Evolutionary conservation across 2,888 invertebrate genomes (phyloP).

Genomic region (Perizoma flavofasciatum): DNA sequence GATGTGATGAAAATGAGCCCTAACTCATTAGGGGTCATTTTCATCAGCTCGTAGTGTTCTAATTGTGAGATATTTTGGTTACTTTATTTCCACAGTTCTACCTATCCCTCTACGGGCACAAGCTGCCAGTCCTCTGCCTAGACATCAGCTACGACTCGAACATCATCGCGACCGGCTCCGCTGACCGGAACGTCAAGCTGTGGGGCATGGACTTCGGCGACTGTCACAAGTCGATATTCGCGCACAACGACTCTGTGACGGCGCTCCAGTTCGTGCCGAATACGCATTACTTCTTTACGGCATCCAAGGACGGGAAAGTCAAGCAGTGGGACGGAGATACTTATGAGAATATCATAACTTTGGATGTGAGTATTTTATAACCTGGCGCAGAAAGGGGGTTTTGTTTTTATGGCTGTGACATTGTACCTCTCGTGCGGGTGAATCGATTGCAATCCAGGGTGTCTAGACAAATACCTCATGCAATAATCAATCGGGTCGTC

Average conservation of each 20-base stretch:
- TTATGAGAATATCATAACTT: conserved; percentile 94
- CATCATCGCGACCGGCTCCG: conserved; percentile 96
- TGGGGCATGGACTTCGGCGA: conserved; percentile 99
- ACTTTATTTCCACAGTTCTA: conserved; percentile 87
- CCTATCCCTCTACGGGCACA: conserved; percentile 97
- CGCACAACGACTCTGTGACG: conserved; percentile 97
- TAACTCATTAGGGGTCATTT: too few relatives aligned
- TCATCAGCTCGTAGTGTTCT: too few relatives aligned
- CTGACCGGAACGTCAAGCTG: conserved; percentile 97
- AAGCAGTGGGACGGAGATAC: conserved; percentile 99
- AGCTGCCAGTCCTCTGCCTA: conserved; percentile 95
- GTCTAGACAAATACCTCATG: too few relatives aligned
- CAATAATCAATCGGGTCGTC: too few relatives aligned
- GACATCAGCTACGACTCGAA: conserved; percentile 96
- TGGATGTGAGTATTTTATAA: conserved; percentile 85
- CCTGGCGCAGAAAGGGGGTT: neutral
- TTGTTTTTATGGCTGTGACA: too few relatives aligned
- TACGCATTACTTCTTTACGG: conserved; percentile 97
- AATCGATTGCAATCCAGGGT: too few relatives aligned
- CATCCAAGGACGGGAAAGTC: conserved; percentile 96
- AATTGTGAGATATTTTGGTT: neutral
- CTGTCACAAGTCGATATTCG: conserved; percentile 97
- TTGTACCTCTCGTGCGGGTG: too few relatives aligned
- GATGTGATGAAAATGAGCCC: too few relatives aligned
- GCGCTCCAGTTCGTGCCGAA: conserved; percentile 94